Conservation (phyloP, 2,888 invertebrate genomes). For the Bursaphelenchus okinawaensis region DNA sequence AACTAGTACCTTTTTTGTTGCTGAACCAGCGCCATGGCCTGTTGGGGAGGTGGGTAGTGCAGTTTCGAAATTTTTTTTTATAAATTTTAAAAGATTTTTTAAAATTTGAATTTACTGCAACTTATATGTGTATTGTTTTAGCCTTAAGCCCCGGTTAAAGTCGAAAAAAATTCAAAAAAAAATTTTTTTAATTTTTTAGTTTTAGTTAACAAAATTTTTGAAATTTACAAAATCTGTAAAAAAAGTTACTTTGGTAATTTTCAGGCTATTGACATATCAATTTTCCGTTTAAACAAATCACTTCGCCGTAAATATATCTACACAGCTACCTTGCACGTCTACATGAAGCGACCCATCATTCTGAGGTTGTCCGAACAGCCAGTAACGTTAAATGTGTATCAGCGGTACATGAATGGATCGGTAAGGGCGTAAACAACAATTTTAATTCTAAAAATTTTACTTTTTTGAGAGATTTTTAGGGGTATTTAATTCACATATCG, state of each 20-base stretch:
- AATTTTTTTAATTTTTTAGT: not conserved
- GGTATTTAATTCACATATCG: too few relatives aligned
- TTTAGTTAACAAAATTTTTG: not conserved
- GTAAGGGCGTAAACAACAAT: too few relatives aligned
- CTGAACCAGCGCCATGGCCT: conserved; percentile 19
- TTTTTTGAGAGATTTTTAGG: too few relatives aligned
- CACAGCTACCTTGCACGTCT: conserved; percentile 27
- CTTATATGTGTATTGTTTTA: too few relatives aligned
- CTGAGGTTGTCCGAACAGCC: conserved; percentile 15
- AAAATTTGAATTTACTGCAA: too few relatives aligned
- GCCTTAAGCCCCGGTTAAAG: not conserved
- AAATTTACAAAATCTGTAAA: too few relatives aligned
- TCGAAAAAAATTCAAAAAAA: not conserved
- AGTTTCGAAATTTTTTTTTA: too few relatives aligned
- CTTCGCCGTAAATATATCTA: conserved; percentile 19
- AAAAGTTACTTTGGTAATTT: not conserved
- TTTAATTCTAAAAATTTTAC: too few relatives aligned
- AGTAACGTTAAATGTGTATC: conserved; percentile 25
- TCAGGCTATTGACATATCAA: conserved; percentile 13
- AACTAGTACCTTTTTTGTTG: conserved; percentile 26
- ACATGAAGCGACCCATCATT: conserved; percentile 22
- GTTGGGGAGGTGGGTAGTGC: conserved; percentile 3
- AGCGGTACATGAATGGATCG: conserved; percentile 32
- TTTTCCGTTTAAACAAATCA: conserved; percentile 16
- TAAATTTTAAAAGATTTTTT: not conserved